Evolutionary conservation across 2,113 vertebrate species (phyloP).

Genomic region (Guaruba guarouba): DNA sequence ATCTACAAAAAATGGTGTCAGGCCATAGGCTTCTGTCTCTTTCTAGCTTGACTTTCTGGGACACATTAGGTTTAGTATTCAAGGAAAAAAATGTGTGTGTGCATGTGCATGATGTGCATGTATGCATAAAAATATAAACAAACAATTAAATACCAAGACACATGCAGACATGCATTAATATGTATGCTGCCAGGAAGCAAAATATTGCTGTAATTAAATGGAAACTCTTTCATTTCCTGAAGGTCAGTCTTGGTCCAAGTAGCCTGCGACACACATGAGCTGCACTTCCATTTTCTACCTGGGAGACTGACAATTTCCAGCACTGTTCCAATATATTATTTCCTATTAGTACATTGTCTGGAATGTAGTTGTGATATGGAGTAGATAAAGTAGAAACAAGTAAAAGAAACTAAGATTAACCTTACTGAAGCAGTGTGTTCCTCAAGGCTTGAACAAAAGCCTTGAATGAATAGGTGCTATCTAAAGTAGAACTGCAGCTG

Average conservation of each 20-base stretch:
- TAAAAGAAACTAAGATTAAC: neutral
- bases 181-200: neutral
- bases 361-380: neutral
- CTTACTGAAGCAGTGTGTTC: neutral
- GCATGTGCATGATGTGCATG: neutral
- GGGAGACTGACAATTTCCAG: neutral
- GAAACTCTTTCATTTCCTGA: slow-evolving; percentile 15
- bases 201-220: neutral
- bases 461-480: neutral
- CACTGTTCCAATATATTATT: neutral
- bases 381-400: neutral
- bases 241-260: neutral
- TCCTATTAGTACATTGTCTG: neutral
- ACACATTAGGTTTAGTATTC: neutral
- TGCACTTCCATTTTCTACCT: neutral
- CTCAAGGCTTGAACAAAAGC: neutral
- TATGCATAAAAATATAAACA: neutral
- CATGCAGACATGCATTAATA: neutral
- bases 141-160: accelerated
- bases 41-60: neutral
- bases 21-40: neutral
- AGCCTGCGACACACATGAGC: neutral
- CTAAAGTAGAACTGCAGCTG: neutral
- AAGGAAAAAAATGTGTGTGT: neutral
- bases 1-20: neutral